phyloP scores from a whole-genome alignment of 2,113 vertebrate genomes.

The Onychorhynchus coronatus region DNA sequence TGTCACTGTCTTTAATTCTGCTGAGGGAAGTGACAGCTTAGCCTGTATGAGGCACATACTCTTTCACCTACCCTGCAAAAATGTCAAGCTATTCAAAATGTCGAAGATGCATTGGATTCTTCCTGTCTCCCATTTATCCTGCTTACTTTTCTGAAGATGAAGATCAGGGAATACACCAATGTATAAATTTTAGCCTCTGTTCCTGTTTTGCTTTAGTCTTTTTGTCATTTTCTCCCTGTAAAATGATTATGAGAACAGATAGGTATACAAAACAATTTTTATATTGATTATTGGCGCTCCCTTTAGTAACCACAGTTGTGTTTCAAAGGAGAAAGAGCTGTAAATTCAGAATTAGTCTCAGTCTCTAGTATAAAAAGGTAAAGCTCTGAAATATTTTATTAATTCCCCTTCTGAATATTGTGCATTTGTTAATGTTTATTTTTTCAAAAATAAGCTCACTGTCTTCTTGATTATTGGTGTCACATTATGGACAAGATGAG shows the following conservation, averaged over 20 bases:
- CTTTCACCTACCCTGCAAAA: background rate
- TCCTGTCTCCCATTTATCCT: background rate
- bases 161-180: background rate
- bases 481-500: background rate
- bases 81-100: background rate
- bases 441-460: background rate
- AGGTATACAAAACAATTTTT: background rate
- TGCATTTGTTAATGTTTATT: background rate
- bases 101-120: background rate
- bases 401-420: background rate
- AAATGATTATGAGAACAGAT: background rate
- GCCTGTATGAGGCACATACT: background rate
- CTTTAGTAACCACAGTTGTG: background rate
- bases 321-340: background rate
- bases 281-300: background rate
- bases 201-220: background rate
- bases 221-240: background rate
- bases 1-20: background rate
- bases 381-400: background rate
- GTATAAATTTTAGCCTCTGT: background rate
- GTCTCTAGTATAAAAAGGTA: background rate
- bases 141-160: background rate
- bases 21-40: background rate
- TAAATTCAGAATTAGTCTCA: background rate
- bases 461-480: background rate